Base-by-base conservation (phyloP, 2,113 vertebrate genomes). In the Lophochroa leadbeateri region DNA sequence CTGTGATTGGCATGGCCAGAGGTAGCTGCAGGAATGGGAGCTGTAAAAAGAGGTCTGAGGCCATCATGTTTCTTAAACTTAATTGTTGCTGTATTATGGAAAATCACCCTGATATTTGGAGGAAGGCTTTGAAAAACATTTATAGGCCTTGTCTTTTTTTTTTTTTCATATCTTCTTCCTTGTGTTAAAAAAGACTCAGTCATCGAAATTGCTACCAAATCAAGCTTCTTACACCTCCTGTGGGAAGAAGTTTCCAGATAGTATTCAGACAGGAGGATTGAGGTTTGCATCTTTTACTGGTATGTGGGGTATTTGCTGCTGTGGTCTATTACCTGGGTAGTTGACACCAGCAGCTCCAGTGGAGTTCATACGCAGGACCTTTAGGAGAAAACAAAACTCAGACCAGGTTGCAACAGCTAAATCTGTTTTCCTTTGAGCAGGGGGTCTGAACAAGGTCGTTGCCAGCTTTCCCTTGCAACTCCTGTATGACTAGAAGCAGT, bases 401-500 rank as follows among this genome's bases (percentile, higher is more conserved):
- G 17, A 50, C 13, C 16, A 88, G 18, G 5, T 7, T 64, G 29
- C 6, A 18, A 29, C 8, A 64, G 52, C 9, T 29, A 35, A 31
- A 27, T 33, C 15, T 55, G 3, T 41, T 91, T 64, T 72, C 7
- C 33, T 85, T 86, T 44, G 35, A 37, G 13, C 5, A 68, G 2
- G 1, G 4, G 13, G 2, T 23, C 2, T 15, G 53, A 58, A n/a
- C 9, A 41, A 57, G 28, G 19, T 5, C 3, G 7, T 13, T 75
- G 7, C n/a, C 39, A 21, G 0, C 2, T 46, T 25, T 43, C 15
- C 17, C 4, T 50, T 46, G 11, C 7, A 75, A 11, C 9, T 55
- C 11, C 55, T 41, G 2, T n/a, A 25, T 7, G 10, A 39, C 2
- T 29, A 50, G 29, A 81, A 65, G 17, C 72, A 70, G n/a, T n/a